phyloP scores from a whole-genome alignment of 2,797 vertebrate species.

The Mormyrus hasselquistii region DNA sequence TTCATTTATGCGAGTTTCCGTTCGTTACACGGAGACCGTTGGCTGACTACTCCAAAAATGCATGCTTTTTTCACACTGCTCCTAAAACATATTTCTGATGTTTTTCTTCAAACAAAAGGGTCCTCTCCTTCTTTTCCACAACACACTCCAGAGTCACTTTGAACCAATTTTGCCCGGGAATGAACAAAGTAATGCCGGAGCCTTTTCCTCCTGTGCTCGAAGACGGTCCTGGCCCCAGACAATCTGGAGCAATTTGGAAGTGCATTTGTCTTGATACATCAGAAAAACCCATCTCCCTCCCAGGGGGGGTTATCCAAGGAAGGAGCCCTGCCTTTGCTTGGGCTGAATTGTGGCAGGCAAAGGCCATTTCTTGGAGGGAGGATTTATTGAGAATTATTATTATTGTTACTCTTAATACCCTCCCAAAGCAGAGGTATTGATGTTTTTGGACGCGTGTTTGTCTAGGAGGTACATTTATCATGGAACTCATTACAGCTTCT shows the following conservation, averaged over 20 bases:
- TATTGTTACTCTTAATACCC: neutral
- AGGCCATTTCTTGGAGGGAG: neutral
- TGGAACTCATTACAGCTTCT: constrained; percentile 6
- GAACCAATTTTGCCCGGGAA: constrained; percentile 7
- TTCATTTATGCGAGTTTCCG: neutral
- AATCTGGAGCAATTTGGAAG: neutral
- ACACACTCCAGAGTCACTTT: constrained; percentile 5
- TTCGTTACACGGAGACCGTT: neutral
- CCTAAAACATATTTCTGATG: neutral
- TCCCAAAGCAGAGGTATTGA: neutral
- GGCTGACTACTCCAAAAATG: neutral
- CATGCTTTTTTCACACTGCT: neutral
- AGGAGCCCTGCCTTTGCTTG: neutral
- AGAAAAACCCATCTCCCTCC: neutral
- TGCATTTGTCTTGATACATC: constrained; percentile 2
- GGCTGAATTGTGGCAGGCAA: constrained; percentile 2
- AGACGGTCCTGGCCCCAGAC: neutral
- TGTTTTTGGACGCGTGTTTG: neutral
- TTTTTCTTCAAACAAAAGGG: neutral
- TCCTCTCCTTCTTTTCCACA: neutral
- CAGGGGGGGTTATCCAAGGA: neutral
- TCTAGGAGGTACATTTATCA: constrained; percentile 1
- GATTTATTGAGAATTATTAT: neutral
- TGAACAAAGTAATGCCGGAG: neutral
- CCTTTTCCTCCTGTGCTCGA: neutral